Evolutionary conservation across 2,888 invertebrate species (phyloP), one percentile per base, ranked within the genome.

Genomic region (Cepaea hortensis): DNA sequence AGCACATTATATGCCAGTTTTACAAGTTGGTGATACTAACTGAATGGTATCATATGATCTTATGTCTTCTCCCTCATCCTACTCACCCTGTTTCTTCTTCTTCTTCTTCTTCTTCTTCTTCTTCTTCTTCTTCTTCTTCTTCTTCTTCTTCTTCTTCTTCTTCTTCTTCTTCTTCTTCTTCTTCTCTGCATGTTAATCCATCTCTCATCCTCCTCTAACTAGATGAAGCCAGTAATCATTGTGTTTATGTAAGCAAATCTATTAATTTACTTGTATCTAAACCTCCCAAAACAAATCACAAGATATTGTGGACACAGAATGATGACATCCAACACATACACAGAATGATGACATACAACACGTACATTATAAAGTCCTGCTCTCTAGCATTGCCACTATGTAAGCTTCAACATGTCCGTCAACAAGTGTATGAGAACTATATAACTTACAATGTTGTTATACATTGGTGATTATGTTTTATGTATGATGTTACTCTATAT

Each of bases 381-480:
- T 15, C n/a, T 68, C 20, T 18, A 6, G n/a, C 18, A 13, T 62
- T 6, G 62, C 61, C 35, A 18, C 15, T 4, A 62, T 79, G 13
- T 35, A 15, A 62, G 15, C 79, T 79, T 79, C 79, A 79, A 79
- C 79, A 79, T 79, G 62, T 79, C 79, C 18, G 6, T 18, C 4
- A 62, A 35, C 11, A 75, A 46, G 35, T 79, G 13, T 79, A 3
- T 35, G 35, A 13, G 61, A n/a, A 61, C 35, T 23, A 6, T 62
- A n/a, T 61, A 35, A 79, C 62, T 35, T 79, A 35, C 4, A 23
- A 35, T 61, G 15, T n/a, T 5, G 55, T 20, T 61, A 79, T 62
- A 65, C 18, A 62, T 62, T 62, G 13, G 35, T 62, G 61, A 79
- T 79, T 13, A 79, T 79, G 6, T 13, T 76, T 50, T 76, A 3